phyloP scores from a whole-genome alignment of 2,888 invertebrate genomes.

The Crepidodera aurea region DNA sequence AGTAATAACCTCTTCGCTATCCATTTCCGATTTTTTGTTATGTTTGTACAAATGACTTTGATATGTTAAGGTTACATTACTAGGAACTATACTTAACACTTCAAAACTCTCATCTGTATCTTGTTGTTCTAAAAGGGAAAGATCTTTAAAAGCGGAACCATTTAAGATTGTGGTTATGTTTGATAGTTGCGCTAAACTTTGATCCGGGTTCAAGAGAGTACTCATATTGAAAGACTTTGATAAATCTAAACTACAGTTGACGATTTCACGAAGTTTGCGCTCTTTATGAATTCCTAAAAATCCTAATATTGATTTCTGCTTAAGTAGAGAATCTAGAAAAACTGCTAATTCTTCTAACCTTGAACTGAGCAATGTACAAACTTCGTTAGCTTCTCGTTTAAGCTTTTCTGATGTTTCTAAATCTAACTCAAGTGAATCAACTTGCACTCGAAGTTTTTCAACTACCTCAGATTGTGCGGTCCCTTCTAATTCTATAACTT shows the following conservation, averaged over 20 bases:
- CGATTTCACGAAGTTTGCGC: conserved; percentile 64
- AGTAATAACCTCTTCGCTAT: conserved; percentile 49
- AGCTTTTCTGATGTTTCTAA: conserved; percentile 57
- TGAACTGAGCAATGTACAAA: conserved; percentile 65
- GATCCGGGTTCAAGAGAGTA: conserved; percentile 61
- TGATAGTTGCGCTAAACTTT: conserved; percentile 63
- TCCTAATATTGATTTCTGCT: conserved; percentile 68
- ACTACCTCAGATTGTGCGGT: conserved; percentile 31
- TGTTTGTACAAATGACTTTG: conserved; percentile 53
- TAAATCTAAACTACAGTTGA: conserved; percentile 65
- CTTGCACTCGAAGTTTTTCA: conserved; percentile 35
- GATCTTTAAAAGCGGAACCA: conserved; percentile 49
- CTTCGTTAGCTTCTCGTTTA: conserved; percentile 59
- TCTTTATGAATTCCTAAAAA: conserved; percentile 64
- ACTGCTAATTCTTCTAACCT: conserved; percentile 72
- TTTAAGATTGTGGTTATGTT: conserved; percentile 63
- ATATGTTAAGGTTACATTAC: conserved; percentile 54
- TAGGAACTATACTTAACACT: conserved; percentile 52
- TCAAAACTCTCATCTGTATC: conserved; percentile 43
- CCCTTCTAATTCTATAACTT: conserved; percentile 50
- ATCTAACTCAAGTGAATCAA: conserved; percentile 51
- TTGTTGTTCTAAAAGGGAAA: conserved; percentile 38
- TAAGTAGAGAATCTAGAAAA: conserved; percentile 71
- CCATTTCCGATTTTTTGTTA: conserved; percentile 39
- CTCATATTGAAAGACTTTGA: conserved; percentile 63